A percentile compares a stretch with the other conserved stretches of the same genome.
These are phyloP conservation scores for Bhutanitis thaidina DNA, from an alignment of 2,888 invertebrate genomes.

Conservation along the genomic window DNA sequence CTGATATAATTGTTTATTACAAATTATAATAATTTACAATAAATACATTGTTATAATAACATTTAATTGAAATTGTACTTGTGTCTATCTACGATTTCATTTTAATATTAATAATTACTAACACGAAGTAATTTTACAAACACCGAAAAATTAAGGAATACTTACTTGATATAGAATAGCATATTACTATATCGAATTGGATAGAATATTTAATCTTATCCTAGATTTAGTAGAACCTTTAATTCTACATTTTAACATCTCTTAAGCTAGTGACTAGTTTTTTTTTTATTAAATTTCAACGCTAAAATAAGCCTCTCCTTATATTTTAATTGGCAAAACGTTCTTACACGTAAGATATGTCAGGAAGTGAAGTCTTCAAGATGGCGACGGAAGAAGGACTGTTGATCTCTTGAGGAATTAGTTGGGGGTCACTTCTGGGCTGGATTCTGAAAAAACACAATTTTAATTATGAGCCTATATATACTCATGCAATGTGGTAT, in stretches of 20 bases:
- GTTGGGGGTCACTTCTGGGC: constrained; percentile 47
- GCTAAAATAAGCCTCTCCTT: constrained; percentile 47
- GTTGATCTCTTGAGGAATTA: constrained; percentile 29
- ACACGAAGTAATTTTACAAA: constrained; percentile 6
- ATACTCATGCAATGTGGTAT: too few relatives aligned
- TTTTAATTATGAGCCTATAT: not conserved
- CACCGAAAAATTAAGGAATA: not conserved
- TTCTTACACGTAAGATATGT: constrained; percentile 53
- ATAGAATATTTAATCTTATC: not conserved
- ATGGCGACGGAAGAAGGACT: constrained; percentile 7
- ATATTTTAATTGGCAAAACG: constrained; percentile 37
- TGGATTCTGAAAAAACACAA: constrained; percentile 50
- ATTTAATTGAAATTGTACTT: constrained; percentile 3
- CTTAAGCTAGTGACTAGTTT: constrained; percentile 14
- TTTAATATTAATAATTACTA: not conserved
- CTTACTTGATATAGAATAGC: not conserved
- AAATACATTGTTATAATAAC: not conserved
- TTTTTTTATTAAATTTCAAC: constrained; percentile 20
- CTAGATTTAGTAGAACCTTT: not conserved
- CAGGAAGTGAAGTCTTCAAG: constrained; percentile 39
- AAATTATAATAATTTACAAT: not conserved
- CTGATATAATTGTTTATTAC: not conserved
- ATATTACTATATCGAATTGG: too few relatives aligned
- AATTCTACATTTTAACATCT: constrained; percentile 2
- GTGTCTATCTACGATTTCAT: constrained; percentile 3